Percentiles rank a stretch among this genome's conserved stretches.
Evolutionary conservation across 1,140 invertebrate species (phyloP).

Genomic region (Laupala kohalensis): DNA sequence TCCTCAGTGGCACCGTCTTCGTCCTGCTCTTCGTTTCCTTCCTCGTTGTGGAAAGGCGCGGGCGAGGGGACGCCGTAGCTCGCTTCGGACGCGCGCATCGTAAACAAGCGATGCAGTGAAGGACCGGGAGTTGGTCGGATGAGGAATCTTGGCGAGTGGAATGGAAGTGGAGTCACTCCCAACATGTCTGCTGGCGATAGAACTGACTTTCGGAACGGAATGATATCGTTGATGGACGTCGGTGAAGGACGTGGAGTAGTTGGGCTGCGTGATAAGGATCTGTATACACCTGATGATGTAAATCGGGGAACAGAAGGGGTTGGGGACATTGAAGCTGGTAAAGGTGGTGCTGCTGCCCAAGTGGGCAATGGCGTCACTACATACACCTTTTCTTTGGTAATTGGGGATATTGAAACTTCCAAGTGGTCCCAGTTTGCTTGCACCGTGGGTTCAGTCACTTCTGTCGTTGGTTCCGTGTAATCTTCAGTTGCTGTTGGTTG

Average conservation of each 20-base stretch:
- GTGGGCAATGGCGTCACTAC: constrained; percentile 12
- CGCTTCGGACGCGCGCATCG: background rate
- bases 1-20: background rate
- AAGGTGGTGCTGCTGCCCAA: background rate
- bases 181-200: background rate
- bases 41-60: background rate
- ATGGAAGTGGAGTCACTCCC: background rate
- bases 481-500: background rate
- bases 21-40: too few relatives aligned
- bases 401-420: constrained; percentile 51
- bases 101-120: background rate
- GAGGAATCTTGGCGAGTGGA: background rate
- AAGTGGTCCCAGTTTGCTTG: constrained; percentile 40
- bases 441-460: background rate
- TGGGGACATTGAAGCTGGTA: too few relatives aligned
- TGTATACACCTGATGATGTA: background rate
- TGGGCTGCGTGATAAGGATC: background rate
- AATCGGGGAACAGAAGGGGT: background rate
- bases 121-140: background rate
- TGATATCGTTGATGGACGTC: background rate
- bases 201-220: background rate
- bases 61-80: background rate
- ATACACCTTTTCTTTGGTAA: constrained; percentile 50
- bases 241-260: background rate
- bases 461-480: background rate